phyloP scores from a whole-genome alignment of 2,797 vertebrate genomes.

The Hafferia zeledoni region DNA sequence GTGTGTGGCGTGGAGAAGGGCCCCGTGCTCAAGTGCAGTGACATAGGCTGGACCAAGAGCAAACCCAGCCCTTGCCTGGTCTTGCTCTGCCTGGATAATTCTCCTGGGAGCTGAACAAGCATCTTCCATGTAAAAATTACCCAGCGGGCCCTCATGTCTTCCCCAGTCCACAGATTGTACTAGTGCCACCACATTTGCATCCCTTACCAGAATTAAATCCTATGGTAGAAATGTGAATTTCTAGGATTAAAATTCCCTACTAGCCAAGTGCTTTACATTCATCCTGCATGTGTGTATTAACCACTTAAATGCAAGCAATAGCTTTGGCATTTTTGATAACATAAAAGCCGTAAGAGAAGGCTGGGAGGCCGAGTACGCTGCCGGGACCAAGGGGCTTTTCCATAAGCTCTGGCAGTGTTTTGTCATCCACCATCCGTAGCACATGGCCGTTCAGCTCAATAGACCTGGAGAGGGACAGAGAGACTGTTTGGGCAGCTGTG shows the following conservation, averaged over 20 bases:
- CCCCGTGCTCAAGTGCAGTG: accelerated
- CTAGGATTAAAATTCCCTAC: not conserved
- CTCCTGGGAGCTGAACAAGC: not conserved
- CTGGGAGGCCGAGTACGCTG: slow-evolving; percentile 81
- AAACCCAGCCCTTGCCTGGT: not conserved
- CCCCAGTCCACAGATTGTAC: not conserved
- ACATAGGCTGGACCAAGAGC: not conserved
- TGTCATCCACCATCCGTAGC: slow-evolving; percentile 87
- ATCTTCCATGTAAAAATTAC: accelerated
- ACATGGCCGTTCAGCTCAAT: slow-evolving; percentile 84
- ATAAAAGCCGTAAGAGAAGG: slow-evolving; percentile 88
- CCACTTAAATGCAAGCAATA: slow-evolving; percentile 78
- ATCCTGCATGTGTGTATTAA: not conserved
- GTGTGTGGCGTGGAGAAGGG: accelerated
- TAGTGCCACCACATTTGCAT: not conserved
- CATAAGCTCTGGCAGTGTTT: slow-evolving; percentile 81
- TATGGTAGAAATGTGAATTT: not conserved
- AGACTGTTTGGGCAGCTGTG: not conserved
- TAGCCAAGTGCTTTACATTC: not conserved
- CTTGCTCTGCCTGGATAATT: not conserved
- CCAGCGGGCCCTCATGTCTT: not conserved
- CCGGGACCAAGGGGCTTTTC: slow-evolving; percentile 74
- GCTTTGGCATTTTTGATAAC: slow-evolving; percentile 83
- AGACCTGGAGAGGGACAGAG: slow-evolving; percentile 73
- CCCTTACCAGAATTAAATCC: not conserved